Percentiles rank a stretch among this genome's conserved stretches.
Evolutionary conservation across 2,888 invertebrate species (phyloP).

Genomic region (Drosophila ezoana): DNA sequence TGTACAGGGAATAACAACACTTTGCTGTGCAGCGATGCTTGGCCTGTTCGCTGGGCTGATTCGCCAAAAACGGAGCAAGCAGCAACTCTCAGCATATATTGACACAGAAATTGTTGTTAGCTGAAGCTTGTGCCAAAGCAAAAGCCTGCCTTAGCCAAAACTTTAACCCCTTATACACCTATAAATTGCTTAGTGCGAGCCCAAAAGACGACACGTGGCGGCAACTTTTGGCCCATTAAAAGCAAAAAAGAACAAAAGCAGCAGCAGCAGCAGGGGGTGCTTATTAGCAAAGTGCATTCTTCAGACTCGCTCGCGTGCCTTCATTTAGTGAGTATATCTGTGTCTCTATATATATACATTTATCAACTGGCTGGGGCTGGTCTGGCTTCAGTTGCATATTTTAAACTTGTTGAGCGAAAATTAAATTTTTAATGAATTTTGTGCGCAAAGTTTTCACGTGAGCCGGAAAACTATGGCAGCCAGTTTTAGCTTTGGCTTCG

Average conservation of each 20-base stretch:
- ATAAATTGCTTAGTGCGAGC: conserved; percentile 40
- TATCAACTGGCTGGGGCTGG: conserved; percentile 21
- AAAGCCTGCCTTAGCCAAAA: conserved; percentile 19
- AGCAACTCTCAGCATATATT: conserved; percentile 65
- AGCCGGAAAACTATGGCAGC: conserved; percentile 22
- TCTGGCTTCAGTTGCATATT: conserved; percentile 40
- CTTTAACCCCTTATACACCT: conserved; percentile 19
- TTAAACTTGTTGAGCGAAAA: conserved; percentile 75
- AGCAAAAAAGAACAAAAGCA: conserved; percentile 22
- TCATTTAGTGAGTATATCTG: conserved; percentile 25
- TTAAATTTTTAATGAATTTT: conserved; percentile 78
- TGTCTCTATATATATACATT: not conserved
- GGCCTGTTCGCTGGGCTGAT: conserved; percentile 25
- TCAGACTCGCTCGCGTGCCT: conserved; percentile 24
- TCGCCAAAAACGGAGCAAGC: conserved; percentile 2
- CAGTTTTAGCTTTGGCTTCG: conserved; percentile 24
- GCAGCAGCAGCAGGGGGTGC: conserved; percentile 16
- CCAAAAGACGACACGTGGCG: conserved; percentile 42
- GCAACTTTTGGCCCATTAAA: conserved; percentile 27
- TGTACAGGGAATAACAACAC: conserved; percentile 57
- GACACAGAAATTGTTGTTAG: conserved; percentile 59
- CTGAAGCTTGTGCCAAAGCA: conserved; percentile 25
- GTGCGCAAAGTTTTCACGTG: conserved; percentile 64
- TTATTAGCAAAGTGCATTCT: conserved; percentile 75
- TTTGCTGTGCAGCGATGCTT: conserved; percentile 70